These are phyloP conservation scores for Leucoraja ocellata DNA, from an alignment of 2,797 vertebrate species.

Conservation along the genomic window DNA sequence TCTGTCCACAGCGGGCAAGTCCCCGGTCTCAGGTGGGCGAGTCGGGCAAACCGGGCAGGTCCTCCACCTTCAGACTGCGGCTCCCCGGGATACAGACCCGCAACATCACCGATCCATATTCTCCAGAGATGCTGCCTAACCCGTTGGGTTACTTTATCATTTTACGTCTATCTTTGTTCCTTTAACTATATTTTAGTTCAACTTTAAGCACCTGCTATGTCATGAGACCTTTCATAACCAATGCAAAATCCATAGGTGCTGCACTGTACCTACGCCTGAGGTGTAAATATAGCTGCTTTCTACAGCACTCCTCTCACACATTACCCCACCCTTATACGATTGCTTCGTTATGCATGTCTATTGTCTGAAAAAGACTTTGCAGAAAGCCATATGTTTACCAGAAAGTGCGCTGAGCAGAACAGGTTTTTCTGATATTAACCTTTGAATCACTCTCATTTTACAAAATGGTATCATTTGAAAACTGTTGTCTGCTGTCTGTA, in stretches of 20 bases:
- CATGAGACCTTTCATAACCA: neutral
- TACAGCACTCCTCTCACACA: no score
- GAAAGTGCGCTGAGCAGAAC: constrained; percentile 40
- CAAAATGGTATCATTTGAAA: constrained; percentile 50
- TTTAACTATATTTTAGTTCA: neutral
- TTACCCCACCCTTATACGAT: neutral
- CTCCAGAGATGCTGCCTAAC: no score
- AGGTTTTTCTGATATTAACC: constrained; percentile 49
- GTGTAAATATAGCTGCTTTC: neutral
- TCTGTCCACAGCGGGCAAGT: no score
- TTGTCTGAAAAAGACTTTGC: neutral
- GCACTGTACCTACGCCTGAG: neutral
- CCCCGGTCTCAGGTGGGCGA: no score
- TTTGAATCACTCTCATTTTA: constrained; percentile 49
- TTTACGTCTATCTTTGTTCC: no score
- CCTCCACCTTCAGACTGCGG: no score
- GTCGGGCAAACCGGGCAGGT: no score
- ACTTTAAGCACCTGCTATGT: neutral
- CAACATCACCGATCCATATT: no score
- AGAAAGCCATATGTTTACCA: neutral
- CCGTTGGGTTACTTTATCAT: no score
- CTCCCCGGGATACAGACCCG: no score
- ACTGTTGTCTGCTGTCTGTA: constrained; percentile 45
- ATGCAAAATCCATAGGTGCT: neutral
- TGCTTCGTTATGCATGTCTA: neutral